Evolutionary conservation across 92 coral and sea anemone genomes (phyloP).

Genomic region (Parazoanthus darwini): DNA sequence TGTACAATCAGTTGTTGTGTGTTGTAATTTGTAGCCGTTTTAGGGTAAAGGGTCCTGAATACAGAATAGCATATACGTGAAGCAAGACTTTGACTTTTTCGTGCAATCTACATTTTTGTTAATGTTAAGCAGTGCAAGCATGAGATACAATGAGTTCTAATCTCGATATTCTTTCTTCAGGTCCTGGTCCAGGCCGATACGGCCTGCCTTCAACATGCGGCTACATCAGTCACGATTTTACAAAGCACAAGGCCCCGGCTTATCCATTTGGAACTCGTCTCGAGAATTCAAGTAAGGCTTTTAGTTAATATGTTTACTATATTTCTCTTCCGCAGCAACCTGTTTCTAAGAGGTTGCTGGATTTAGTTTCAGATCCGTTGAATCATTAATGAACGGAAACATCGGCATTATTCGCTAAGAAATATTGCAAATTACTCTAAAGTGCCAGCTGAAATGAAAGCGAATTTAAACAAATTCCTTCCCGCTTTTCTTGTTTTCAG

Average conservation of each 20-base stretch:
- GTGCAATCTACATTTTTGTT: no score
- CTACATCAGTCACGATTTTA: conserved; percentile 69
- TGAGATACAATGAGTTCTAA: neutral
- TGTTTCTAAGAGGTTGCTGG: neutral
- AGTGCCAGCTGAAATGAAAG: neutral
- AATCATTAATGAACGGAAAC: neutral
- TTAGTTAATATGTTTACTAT: conserved; percentile 17
- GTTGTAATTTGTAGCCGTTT: no score
- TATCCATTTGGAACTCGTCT: conserved; percentile 86
- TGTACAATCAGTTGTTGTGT: no score
- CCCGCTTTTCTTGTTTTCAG: conserved; percentile 43
- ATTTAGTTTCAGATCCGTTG: neutral
- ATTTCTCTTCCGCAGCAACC: conserved; percentile 3
- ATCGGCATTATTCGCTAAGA: neutral
- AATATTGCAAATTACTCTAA: neutral
- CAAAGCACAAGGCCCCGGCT: conserved; percentile 78
- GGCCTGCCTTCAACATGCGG: conserved; percentile 91
- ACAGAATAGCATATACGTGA: no score
- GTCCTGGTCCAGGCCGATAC: conserved; percentile 94
- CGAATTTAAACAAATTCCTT: neutral
- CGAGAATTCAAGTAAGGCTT: conserved; percentile 82
- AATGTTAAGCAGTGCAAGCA: no score
- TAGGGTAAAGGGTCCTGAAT: no score
- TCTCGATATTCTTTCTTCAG: conserved; percentile 46
- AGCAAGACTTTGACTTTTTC: no score